Percentiles rank a stretch among this genome's conserved stretches.
Conservation (phyloP, 2,888 invertebrate species). For the Sericinus montela region DNA sequence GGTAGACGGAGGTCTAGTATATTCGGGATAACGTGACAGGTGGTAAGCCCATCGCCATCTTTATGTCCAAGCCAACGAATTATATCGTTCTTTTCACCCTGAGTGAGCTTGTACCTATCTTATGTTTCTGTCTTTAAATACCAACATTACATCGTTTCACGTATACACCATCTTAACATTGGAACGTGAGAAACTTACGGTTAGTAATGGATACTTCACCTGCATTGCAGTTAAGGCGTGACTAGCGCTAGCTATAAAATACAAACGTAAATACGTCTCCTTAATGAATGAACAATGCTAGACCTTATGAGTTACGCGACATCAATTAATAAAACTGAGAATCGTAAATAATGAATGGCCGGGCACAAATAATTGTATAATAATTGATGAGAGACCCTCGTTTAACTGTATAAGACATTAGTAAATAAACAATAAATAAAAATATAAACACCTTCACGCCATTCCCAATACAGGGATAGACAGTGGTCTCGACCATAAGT, state of each 20-base stretch:
- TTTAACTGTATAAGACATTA: background rate
- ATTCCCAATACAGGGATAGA: too few species aligned
- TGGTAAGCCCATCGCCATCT: too few species aligned
- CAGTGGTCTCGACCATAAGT: too few species aligned
- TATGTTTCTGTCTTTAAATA: too few species aligned
- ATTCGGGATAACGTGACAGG: too few species aligned
- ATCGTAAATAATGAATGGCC: constrained; percentile 2
- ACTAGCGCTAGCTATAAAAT: constrained; percentile 2
- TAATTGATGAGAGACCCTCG: background rate
- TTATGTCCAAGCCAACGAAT: too few species aligned
- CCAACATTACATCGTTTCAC: too few species aligned
- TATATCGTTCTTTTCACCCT: too few species aligned
- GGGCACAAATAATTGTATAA: background rate
- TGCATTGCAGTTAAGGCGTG: constrained; percentile 9
- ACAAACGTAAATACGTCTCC: background rate
- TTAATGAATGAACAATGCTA: background rate
- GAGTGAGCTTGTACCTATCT: too few species aligned
- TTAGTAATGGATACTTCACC: constrained; percentile 3
- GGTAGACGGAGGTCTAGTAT: too few species aligned
- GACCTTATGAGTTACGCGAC: background rate
- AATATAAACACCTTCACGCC: too few species aligned
- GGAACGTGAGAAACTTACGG: constrained; percentile 1
- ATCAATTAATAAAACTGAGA: constrained; percentile 8
- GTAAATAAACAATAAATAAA: too few species aligned
- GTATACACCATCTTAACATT: background rate